Base-by-base conservation (phyloP, 2,888 invertebrate genomes). In the Linyphia triangularis region DNA sequence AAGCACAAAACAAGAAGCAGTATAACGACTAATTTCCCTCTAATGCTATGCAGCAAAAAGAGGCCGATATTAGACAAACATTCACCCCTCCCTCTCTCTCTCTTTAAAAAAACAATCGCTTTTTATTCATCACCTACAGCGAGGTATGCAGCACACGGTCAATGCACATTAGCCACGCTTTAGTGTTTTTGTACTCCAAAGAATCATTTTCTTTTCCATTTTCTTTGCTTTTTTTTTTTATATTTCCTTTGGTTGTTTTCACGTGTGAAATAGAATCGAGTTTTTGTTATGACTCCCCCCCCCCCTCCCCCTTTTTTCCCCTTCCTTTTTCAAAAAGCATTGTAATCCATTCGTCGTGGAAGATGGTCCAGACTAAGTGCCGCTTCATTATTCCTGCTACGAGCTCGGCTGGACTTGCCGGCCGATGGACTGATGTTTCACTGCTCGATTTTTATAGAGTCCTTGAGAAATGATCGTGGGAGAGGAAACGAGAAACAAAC, bases 131-230 rank as follows among this genome's bases (percentile, higher is more conserved):
- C 51, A 30, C 51, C 30, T 30, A 26, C 43, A 26, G 24, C 79
- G n/a, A 67, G 22, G 22, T 16, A 4, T 43, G 65, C 57, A 51
- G 22, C 72, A 28, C 72, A 57, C 86, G 81, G 81, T 81, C 81
- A 88, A 37, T 67, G 86, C 65, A 65, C 86, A 88, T 88, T 88
- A 88, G 86, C 70, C 75, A 81, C 86, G 86, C 86, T 73, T 86
- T 79, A 61, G 65, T 86, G 79, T 79, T 73, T 73, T 65, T 33
- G 57, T 82, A 40, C 81, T 40, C n/a, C 28, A 70, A n/a, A 40
- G 69, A 78, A 72, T 65, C 81, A 81, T 81, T 88, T 84, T 81
- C 75, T 57, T 57, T 77, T 65, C 51, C 63, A 2, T 67, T 51
- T 73, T 72, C 63, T 83, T 67, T 73, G 22, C 22, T 59, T 28